Conservation (phyloP, 2,888 invertebrate genomes). For the Adelphocoris suturalis region DNA sequence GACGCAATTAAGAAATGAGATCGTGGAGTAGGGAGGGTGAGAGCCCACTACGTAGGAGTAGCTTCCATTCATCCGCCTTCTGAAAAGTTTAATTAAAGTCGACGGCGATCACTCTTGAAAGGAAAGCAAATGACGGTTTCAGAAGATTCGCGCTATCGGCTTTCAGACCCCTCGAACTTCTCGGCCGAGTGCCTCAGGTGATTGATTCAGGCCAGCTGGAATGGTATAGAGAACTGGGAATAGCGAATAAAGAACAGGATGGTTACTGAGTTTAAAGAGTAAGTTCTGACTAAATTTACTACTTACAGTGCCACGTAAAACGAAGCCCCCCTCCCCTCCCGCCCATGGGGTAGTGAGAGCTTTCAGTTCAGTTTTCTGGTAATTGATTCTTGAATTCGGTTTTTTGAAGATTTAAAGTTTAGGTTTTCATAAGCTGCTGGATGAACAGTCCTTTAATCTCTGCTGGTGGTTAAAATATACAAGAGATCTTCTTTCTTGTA, state of each 20-base stretch:
- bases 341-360: too few relatives aligned
- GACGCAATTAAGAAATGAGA: conserved; percentile 15
- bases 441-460: too few relatives aligned
- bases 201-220: background rate
- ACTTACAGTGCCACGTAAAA: too few relatives aligned
- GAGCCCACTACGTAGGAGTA: background rate
- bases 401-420: too few relatives aligned
- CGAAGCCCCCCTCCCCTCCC: too few relatives aligned
- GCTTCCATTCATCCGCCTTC: conserved; percentile 12
- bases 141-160: background rate
- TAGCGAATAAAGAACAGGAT: background rate
- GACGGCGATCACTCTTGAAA: background rate
- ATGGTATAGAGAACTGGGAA: background rate
- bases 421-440: too few relatives aligned
- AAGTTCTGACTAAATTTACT: too few relatives aligned
- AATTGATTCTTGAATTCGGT: too few relatives aligned
- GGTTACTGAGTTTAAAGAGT: too few relatives aligned
- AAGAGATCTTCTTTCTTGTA: too few relatives aligned
- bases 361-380: too few relatives aligned
- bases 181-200: background rate
- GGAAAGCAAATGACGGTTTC: background rate
- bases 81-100: conserved; percentile 13
- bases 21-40: background rate
- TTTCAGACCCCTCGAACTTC: background rate
- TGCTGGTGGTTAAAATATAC: too few relatives aligned